Percentiles rank a stretch among this genome's conserved stretches.
Evolutionary conservation across 2,113 vertebrate species (phyloP).

Genomic region (Solenodon paradoxus): DNA sequence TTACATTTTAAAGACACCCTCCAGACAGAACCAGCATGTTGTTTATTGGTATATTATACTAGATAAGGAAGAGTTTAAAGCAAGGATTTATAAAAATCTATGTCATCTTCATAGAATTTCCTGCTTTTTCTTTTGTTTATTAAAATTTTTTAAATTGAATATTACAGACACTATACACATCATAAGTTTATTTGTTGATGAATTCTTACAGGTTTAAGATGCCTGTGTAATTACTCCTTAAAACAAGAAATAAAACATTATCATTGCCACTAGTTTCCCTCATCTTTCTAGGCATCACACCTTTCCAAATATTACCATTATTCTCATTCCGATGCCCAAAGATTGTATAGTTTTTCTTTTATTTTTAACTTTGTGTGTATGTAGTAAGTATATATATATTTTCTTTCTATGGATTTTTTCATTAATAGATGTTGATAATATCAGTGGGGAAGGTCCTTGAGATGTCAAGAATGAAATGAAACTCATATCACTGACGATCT

Average conservation of each 20-base stretch:
- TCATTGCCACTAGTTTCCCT: background rate
- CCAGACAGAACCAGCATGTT: background rate
- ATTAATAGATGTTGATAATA: background rate
- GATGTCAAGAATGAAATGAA: no score
- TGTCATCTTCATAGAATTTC: background rate
- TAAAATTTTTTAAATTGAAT: background rate
- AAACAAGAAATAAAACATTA: background rate
- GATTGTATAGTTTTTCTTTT: background rate
- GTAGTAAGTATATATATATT: background rate
- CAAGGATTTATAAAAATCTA: background rate
- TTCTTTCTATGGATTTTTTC: background rate
- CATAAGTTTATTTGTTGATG: background rate
- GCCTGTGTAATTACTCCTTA: background rate
- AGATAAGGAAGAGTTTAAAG: background rate
- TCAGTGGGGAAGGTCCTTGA: no score
- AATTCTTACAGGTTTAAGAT: background rate
- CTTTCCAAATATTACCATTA: background rate
- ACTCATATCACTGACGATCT: no score
- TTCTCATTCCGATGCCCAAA: background rate
- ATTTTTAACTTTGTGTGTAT: background rate
- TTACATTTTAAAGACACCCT: background rate
- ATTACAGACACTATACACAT: background rate
- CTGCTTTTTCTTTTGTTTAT: background rate
- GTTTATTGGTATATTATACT: background rate
- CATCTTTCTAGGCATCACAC: background rate